A percentile compares a stretch with the other conserved stretches of the same genome.
Evolutionary conservation across 2,113 vertebrate species (phyloP).

Genomic region (Vidua macroura): DNA sequence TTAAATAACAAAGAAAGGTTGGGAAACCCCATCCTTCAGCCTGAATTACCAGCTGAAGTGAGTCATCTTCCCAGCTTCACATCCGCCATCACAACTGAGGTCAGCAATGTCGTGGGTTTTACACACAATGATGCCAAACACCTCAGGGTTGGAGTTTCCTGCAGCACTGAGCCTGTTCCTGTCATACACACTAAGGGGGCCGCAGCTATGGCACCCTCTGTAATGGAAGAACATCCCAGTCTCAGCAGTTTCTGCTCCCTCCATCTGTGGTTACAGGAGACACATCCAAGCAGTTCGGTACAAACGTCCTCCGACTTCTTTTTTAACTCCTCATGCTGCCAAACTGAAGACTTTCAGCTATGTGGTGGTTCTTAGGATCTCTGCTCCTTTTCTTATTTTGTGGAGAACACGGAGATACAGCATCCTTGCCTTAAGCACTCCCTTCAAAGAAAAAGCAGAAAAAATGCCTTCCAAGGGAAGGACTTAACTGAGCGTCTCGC

Average conservation of each 20-base stretch:
- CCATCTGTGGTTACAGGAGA: background rate
- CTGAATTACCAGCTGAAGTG: background rate
- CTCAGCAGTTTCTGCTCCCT: background rate
- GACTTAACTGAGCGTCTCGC: background rate
- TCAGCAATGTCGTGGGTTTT: background rate
- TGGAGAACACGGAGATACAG: background rate
- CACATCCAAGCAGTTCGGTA: background rate
- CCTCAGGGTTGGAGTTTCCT: background rate
- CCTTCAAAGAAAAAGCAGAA: background rate
- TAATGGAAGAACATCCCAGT: background rate
- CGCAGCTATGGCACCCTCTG: background rate
- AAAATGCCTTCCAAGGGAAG: constrained; percentile 29
- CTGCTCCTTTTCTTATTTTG: background rate
- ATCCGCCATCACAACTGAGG: background rate
- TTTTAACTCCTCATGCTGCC: background rate
- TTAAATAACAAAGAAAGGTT: background rate
- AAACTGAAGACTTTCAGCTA: background rate
- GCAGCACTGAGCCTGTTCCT: background rate
- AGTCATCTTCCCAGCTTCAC: background rate
- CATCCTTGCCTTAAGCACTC: background rate
- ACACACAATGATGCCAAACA: fast-evolving
- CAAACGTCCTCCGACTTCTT: background rate
- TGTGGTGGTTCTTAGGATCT: background rate
- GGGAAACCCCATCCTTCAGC: background rate
- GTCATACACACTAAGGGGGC: background rate